phyloP scores from a whole-genome alignment of 2,113 vertebrate species.

The Rhea americana region DNA sequence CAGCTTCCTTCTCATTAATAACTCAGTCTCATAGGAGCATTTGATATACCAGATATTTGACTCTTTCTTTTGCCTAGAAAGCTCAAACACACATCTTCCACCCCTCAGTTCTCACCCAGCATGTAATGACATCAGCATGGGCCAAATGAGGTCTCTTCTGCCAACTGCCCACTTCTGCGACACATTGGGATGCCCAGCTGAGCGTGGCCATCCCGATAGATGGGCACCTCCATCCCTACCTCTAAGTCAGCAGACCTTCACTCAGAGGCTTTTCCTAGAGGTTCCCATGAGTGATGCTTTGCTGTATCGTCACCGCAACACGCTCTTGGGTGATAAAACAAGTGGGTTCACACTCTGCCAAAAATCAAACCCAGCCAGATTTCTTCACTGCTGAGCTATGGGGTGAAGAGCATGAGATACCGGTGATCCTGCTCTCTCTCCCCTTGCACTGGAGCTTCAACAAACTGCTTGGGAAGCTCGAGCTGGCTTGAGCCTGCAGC shows the following conservation, averaged over 20 bases:
- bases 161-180: not conserved
- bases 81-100: not conserved
- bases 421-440: not conserved
- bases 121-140: fast-evolving
- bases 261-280: no score
- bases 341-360: no score
- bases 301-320: no score
- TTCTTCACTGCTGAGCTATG: no score
- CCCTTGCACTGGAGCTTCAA: not conserved
- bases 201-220: no score
- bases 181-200: no score
- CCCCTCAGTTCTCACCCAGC: not conserved
- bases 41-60: slow-evolving; percentile 46
- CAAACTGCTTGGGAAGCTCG: not conserved
- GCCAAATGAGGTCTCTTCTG: not conserved
- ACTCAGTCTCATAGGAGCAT: not conserved
- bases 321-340: no score
- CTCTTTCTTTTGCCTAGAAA: slow-evolving; percentile 26
- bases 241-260: no score
- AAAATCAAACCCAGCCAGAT: no score
- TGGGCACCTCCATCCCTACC: no score
- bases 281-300: no score
- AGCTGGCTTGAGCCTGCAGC: not conserved
- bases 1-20: slow-evolving; percentile 49
- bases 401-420: no score